phyloP scores from a whole-genome alignment of 1,140 invertebrate genomes.

The Drosophila rhopaloa region DNA sequence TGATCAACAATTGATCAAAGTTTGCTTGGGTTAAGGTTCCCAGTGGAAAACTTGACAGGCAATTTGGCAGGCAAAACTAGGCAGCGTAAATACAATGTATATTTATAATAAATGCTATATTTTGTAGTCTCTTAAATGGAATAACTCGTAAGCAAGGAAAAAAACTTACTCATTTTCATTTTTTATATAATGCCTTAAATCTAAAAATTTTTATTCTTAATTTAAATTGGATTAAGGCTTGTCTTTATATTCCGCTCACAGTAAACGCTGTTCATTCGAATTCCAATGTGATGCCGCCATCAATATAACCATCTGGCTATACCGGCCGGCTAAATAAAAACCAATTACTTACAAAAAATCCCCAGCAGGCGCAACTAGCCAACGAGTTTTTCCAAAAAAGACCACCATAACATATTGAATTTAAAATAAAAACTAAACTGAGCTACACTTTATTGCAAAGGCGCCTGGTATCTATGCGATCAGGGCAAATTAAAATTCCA shows the following conservation, averaged over 20 bases:
- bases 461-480: constrained; percentile 25
- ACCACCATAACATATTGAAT: constrained; percentile 56
- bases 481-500: constrained; percentile 74
- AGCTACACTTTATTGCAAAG: constrained; percentile 15
- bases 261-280: not conserved
- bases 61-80: constrained; percentile 1
- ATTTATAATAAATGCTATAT: not conserved
- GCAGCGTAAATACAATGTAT: not conserved
- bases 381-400: constrained; percentile 22
- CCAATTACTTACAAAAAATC: constrained; percentile 66
- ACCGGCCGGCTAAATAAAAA: constrained; percentile 68
- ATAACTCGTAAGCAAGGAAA: too few species aligned
- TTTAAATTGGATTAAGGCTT: constrained; percentile 3
- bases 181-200: too few species aligned
- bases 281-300: not conserved
- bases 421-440: constrained; percentile 56
- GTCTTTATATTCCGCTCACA: not conserved
- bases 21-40: not conserved
- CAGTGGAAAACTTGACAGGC: not conserved
- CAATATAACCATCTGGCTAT: constrained; percentile 25
- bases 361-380: constrained; percentile 45
- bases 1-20: constrained; percentile 13
- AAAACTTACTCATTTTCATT: too few species aligned
- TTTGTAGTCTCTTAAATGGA: not conserved
- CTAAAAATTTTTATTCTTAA: not conserved